Percentiles rank a stretch among this genome's conserved stretches.
These are phyloP conservation scores for Cyclophora punctaria DNA, from an alignment of 2,888 invertebrate species.

Conservation along the genomic window DNA sequence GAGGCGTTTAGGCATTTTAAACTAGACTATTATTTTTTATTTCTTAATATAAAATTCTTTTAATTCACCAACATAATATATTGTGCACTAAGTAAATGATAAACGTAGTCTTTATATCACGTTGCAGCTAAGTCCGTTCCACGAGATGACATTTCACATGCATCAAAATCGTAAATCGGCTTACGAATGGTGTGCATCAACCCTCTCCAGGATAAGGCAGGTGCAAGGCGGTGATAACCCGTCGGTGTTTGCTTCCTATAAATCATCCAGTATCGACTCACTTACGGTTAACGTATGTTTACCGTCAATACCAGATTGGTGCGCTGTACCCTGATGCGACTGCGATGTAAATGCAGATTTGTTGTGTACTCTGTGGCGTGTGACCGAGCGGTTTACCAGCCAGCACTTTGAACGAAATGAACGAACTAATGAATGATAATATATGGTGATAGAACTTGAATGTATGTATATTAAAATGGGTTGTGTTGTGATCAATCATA, in stretches of 20 bases:
- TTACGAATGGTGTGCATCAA: slow-evolving; percentile 32
- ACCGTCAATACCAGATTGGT: slow-evolving; percentile 40
- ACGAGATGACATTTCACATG: slow-evolving; percentile 31
- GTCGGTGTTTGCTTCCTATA: slow-evolving; percentile 48
- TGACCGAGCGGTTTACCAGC: slow-evolving; percentile 5
- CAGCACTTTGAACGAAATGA: slow-evolving; percentile 8
- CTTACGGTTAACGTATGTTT: slow-evolving; percentile 36
- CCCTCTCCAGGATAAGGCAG: slow-evolving; percentile 44
- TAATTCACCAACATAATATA: too few relatives aligned
- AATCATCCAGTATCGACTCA: slow-evolving; percentile 43
- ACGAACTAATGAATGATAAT: slow-evolving; percentile 16
- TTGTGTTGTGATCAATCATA: slow-evolving; percentile 14
- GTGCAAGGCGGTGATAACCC: slow-evolving; percentile 56
- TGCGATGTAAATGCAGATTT: slow-evolving; percentile 35
- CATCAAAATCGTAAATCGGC: slow-evolving; percentile 57
- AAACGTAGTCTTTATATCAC: slow-evolving; percentile 19
- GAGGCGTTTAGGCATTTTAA: too few relatives aligned
- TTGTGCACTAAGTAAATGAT: neutral
- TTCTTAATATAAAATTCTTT: too few relatives aligned
- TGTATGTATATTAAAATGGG: slow-evolving; percentile 15
- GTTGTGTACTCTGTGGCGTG: slow-evolving; percentile 22
- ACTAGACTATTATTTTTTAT: too few relatives aligned
- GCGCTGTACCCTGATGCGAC: slow-evolving; percentile 23
- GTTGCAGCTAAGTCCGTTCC: slow-evolving; percentile 14
- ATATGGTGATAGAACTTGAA: neutral